A percentile compares a stretch with the other conserved stretches of the same genome.
Evolutionary conservation across 2,113 vertebrate species (phyloP).

Genomic region (Drymodes brunneopygia): DNA sequence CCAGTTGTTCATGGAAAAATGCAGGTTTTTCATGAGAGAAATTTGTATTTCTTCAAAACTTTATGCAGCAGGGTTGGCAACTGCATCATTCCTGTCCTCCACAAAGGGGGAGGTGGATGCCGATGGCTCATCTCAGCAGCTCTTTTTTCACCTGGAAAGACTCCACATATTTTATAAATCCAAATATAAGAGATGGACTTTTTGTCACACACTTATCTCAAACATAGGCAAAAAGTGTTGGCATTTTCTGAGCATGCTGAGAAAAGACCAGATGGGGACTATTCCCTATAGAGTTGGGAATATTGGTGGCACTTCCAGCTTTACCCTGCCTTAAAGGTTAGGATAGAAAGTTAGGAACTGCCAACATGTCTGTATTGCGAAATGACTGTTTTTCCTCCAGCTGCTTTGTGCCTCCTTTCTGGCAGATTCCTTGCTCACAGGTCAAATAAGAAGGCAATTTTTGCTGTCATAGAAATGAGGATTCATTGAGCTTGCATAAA

Average conservation of each 20-base stretch:
- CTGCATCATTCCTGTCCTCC: background rate
- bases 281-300: background rate
- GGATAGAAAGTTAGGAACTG: background rate
- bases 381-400: background rate
- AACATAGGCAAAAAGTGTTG: background rate
- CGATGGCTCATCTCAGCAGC: background rate
- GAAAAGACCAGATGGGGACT: background rate
- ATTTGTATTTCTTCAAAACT: background rate
- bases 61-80: fast-evolving
- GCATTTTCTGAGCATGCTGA: background rate
- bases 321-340: background rate
- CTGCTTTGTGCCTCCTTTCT: background rate
- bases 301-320: background rate
- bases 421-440: background rate
- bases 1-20: background rate
- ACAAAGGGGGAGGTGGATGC: background rate
- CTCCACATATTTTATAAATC: background rate
- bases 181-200: background rate
- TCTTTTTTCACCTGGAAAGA: background rate
- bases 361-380: background rate
- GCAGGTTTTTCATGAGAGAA: background rate
- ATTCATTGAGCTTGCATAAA: background rate
- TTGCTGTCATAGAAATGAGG: fast-evolving
- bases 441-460: background rate
- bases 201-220: background rate